Base-by-base conservation (phyloP, 1,140 invertebrate species). In the Drosophila parabipectinata region DNA sequence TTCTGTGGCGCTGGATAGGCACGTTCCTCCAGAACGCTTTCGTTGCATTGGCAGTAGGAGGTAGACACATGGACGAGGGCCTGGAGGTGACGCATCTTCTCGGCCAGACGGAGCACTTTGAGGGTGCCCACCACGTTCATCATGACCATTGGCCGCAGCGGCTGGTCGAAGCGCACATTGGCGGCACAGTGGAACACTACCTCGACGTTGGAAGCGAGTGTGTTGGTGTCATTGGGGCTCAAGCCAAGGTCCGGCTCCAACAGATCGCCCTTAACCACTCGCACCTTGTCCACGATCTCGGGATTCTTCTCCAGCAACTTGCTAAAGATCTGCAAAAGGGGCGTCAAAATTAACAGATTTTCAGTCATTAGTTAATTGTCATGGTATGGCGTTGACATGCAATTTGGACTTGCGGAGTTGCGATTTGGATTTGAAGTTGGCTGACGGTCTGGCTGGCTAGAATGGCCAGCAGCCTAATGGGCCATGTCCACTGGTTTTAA, bases 131-230 rank as follows among this genome's bases (percentile, higher is more conserved):
- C 83, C 2, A 95, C 93, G 78, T 97, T 97, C 83, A 94, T 93
- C 6, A 94, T 93, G n/a, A 96, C 92, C 3, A 96, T 95, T 4
- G 94, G 92, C 78, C 95, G 95, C 0, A 99, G 92, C 21, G 94
- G 94, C 92, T 98, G 97, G 87, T 98, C 96, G 91, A 99, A 99
- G 45, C 97, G 90, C 63, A 96, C 96, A 83, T 97, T 98, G 18
- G 98, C 98, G n/a, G 98, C 97, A 78, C 96, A 97, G 84, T 98
- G 97, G 92, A 98, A 97, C 0, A 98, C 93, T n/a, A 98, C 94
- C 28, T 95, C 94, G 14, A 97, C 95, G 62, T 95, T 94, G 9
- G 94, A 91, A 52, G 93, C 92, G 18, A 94, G 73, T 59, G 90
- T 80, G 34, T 92, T 72, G 67, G 94, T 92, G 76, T 97, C 97